Conservation (phyloP, 2,888 invertebrate genomes). For the Archaeoteleia sp. region DNA sequence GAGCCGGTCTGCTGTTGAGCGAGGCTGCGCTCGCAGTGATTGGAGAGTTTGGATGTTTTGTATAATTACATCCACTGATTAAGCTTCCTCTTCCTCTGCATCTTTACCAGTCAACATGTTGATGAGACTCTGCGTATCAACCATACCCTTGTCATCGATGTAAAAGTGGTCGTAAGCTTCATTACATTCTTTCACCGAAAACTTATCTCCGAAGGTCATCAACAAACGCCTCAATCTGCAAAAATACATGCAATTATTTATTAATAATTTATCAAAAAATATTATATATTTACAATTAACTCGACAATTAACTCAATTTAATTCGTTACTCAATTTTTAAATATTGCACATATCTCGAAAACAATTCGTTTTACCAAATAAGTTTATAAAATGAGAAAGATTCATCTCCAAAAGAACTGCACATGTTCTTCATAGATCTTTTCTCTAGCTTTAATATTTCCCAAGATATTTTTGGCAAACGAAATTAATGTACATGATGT, state of each 20-base stretch:
- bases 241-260: constrained; percentile 53
- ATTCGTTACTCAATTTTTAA: no score
- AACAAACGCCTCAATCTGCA: constrained; percentile 89
- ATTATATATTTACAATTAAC: no score
- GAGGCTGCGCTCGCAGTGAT: constrained; percentile 39
- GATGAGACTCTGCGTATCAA: constrained; percentile 91
- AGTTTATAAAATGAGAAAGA: no score
- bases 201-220: constrained; percentile 96
- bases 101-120: constrained; percentile 91
- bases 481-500: no score
- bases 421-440: no score
- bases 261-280: constrained; percentile 13
- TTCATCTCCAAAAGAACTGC: no score
- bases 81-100: constrained; percentile 84
- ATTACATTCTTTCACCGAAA: constrained; percentile 88
- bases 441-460: no score
- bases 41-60: constrained; percentile 17
- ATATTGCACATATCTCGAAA: no score
- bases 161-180: constrained; percentile 95
- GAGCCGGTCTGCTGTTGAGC: constrained; percentile 17
- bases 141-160: constrained; percentile 87
- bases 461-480: no score
- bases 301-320: no score
- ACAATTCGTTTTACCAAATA: no score
- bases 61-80: background rate